Base-by-base conservation (phyloP, 2,797 vertebrate species). In the Loriculus beryllinus region DNA sequence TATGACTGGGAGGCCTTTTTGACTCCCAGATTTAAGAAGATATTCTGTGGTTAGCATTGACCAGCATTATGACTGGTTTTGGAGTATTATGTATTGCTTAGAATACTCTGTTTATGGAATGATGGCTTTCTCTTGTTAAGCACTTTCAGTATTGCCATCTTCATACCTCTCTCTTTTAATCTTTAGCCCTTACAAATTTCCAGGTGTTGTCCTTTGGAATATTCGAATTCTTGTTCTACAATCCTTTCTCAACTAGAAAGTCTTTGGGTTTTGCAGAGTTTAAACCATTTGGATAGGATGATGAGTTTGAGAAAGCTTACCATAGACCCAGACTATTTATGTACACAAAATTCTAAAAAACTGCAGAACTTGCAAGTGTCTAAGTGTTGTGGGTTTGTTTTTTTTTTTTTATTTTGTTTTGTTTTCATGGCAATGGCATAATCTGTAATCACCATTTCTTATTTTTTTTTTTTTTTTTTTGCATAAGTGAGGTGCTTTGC, bases 401-500 rank as follows among this genome's bases (percentile, higher is more conserved):
- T 11, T 3, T 23, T 43, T 39, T 28, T 19, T 71, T 31, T 7
- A 6, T 62, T 33, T 48, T 37, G 18, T 29, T 47, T 57, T 57
- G 77, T 33, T 76, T 47, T 22, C 21, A 56, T 47, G 22, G 37
- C 33, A 82, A 77, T 48, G 47, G 5, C 17, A 86, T 79, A 28
- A 68, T 93, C 95, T 91, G 8, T 72, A 91, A 91, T 95, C 37
- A 83, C 23, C 16, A 68, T n/a, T 45, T 37, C 87, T 59, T 67
- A 94, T 67, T 94, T 95, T 67, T 94, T 88, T 39, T 35, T 91
- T 64, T 67, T 95, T 90, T 82, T 14, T 75, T 87, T 70, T 65
- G 82, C 65, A 64, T 52, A 78, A 90, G 60, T 92, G 52, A 96
- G 87, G 10, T 76, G 68, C 88, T 95, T 96, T 96, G 26, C 49